Percentiles rank a stretch among this genome's conserved stretches.
Evolutionary conservation across 2,888 invertebrate species (phyloP).

Genomic region (Chalcosyrphus nemorum): DNA sequence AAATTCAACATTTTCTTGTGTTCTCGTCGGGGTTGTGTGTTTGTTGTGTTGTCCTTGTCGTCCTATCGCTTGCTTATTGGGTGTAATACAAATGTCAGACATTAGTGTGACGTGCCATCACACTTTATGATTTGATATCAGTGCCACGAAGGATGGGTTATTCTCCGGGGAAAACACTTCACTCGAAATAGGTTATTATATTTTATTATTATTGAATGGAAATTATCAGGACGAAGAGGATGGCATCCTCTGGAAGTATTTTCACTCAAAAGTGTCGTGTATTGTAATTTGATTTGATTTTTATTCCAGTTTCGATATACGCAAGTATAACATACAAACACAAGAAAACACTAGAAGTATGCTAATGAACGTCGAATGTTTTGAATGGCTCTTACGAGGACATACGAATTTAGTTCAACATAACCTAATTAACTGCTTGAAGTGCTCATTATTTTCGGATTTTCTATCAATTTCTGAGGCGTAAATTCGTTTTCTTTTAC

Average conservation of each 20-base stretch:
- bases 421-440: neutral
- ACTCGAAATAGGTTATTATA: slow-evolving; percentile 37
- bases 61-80: slow-evolving; percentile 31
- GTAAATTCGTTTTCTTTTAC: neutral
- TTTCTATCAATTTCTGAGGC: neutral
- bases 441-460: neutral
- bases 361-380: neutral
- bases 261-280: neutral
- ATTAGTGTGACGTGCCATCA: slow-evolving; percentile 61
- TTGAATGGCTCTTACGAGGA: neutral
- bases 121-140: slow-evolving; percentile 51
- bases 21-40: neutral
- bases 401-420: neutral
- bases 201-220: slow-evolving; percentile 57
- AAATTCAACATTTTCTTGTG: slow-evolving; percentile 33
- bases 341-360: neutral
- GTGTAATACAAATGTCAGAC: slow-evolving; percentile 63
- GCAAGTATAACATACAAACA: neutral
- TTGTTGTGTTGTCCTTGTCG: too few species aligned
- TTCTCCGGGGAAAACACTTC: slow-evolving; percentile 30
- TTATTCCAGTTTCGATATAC: neutral
- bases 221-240: neutral
- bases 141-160: slow-evolving; percentile 27
- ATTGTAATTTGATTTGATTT: neutral
- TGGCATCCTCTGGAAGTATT: neutral